These are phyloP conservation scores for Lissocephala sabroskyi DNA, from an alignment of 2,888 invertebrate species.

Conservation along the genomic window DNA sequence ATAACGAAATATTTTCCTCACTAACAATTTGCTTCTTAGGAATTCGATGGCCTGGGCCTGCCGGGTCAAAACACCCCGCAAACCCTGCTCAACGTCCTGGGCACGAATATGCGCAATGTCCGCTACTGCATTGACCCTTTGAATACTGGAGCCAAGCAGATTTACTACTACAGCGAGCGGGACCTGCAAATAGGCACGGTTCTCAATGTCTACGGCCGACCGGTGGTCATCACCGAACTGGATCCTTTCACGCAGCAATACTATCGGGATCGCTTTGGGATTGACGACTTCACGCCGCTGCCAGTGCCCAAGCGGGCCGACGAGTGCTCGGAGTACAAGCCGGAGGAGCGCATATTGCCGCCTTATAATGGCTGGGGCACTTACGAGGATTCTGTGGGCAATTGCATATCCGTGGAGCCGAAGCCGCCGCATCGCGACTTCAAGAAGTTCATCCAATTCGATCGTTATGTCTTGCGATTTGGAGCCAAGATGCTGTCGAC, in stretches of 20 bases:
- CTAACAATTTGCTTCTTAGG: constrained; percentile 30
- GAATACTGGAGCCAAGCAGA: constrained; percentile 73
- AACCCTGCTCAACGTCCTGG: constrained; percentile 79
- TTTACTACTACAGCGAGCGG: constrained; percentile 64
- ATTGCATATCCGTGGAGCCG: constrained; percentile 86
- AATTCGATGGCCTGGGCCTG: constrained; percentile 60
- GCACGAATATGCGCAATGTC: constrained; percentile 73
- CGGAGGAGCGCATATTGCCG: constrained; percentile 74
- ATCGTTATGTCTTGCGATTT: constrained; percentile 84
- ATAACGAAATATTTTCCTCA: neutral
- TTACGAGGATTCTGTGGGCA: constrained; percentile 91
- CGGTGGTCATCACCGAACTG: constrained; percentile 85
- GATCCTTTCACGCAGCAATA: constrained; percentile 90
- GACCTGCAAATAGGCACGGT: constrained; percentile 90
- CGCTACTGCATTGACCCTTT: constrained; percentile 77
- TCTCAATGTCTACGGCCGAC: constrained; percentile 86
- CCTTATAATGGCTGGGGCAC: constrained; percentile 94
- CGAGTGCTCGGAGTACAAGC: constrained; percentile 17
- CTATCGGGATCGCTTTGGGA: constrained; percentile 76
- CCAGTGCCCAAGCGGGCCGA: constrained; percentile 52
- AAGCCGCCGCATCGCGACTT: constrained; percentile 84
- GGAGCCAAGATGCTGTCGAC: constrained; percentile 84
- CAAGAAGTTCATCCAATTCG: constrained; percentile 85
- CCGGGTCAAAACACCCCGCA: constrained; percentile 74
- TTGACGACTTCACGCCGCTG: constrained; percentile 67